Evolutionary conservation across 2,113 vertebrate species (phyloP).

Genomic region (Hipposideros armiger): DNA sequence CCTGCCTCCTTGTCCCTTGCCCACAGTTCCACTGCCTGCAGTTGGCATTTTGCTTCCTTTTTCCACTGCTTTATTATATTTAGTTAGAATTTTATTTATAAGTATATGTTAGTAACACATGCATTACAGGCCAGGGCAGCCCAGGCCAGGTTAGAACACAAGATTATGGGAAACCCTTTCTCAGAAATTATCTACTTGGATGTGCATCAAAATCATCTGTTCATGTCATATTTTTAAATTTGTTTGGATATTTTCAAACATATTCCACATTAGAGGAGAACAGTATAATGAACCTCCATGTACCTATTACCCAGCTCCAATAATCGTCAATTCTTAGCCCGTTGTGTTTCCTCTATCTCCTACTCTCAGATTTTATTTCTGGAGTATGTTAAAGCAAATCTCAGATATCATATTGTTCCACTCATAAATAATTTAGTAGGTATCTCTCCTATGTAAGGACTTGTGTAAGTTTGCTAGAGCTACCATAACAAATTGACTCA

Average conservation of each 20-base stretch:
- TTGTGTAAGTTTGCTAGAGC: background rate
- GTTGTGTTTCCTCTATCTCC: background rate
- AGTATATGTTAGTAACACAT: background rate
- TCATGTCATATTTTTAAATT: background rate
- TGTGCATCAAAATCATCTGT: background rate
- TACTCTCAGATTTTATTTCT: conserved; percentile 47
- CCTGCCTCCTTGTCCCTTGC: background rate
- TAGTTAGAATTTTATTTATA: conserved; percentile 9
- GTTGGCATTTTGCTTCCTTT: background rate
- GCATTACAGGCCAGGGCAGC: background rate
- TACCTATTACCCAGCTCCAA: background rate
- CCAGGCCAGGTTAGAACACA: background rate
- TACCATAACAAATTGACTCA: background rate
- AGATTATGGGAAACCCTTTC: background rate
- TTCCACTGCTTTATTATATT: background rate
- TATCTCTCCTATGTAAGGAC: background rate
- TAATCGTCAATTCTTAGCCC: background rate
- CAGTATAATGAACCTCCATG: background rate
- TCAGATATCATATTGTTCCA: background rate
- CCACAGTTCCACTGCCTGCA: background rate
- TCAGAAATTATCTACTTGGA: background rate
- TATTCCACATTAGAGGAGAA: background rate
- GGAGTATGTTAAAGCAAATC: conserved; percentile 34
- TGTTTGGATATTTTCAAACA: background rate
- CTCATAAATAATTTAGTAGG: background rate